Conservation (phyloP, 2,113 vertebrate genomes). For the Semicossyphus pulcher region DNA sequence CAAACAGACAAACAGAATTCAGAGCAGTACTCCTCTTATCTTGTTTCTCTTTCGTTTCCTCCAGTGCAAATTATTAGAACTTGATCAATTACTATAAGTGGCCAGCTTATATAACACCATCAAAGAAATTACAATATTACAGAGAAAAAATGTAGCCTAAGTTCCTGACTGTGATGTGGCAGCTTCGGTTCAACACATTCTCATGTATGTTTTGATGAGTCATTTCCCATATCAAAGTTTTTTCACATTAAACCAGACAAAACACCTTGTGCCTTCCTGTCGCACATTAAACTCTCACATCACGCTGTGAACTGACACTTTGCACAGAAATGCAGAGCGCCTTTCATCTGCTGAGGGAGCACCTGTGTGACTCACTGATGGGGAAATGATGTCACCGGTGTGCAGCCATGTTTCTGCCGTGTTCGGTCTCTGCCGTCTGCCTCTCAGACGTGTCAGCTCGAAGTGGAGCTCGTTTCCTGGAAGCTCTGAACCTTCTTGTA, state of each 20-base stretch:
- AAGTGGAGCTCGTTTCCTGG: slow-evolving; percentile 57
- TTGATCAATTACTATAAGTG: not conserved
- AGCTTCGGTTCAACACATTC: not conserved
- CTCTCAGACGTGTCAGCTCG: slow-evolving; percentile 37
- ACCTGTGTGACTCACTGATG: slow-evolving; percentile 47
- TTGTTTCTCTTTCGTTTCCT: not conserved
- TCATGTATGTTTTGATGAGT: slow-evolving; percentile 24
- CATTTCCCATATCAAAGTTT: slow-evolving; percentile 34
- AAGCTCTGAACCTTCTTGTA: slow-evolving; percentile 68
- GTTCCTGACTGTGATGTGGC: not conserved
- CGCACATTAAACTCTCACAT: slow-evolving; percentile 26
- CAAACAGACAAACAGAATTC: not conserved
- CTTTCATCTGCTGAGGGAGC: slow-evolving; percentile 36
- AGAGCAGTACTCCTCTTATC: not conserved
- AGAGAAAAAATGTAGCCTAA: not conserved
- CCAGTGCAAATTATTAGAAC: not conserved
- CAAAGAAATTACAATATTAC: no score
- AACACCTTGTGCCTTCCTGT: slow-evolving; percentile 5
- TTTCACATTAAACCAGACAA: slow-evolving; percentile 30
- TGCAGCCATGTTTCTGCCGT: slow-evolving; percentile 21
- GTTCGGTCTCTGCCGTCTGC: slow-evolving; percentile 4
- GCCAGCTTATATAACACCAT: not conserved
- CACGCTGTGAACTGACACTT: not conserved
- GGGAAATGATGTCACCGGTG: slow-evolving; percentile 69
- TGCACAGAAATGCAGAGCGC: not conserved